These are phyloP conservation scores for Atractosteus spatula DNA, from an alignment of 2,113 vertebrate genomes.

Conservation along the genomic window DNA sequence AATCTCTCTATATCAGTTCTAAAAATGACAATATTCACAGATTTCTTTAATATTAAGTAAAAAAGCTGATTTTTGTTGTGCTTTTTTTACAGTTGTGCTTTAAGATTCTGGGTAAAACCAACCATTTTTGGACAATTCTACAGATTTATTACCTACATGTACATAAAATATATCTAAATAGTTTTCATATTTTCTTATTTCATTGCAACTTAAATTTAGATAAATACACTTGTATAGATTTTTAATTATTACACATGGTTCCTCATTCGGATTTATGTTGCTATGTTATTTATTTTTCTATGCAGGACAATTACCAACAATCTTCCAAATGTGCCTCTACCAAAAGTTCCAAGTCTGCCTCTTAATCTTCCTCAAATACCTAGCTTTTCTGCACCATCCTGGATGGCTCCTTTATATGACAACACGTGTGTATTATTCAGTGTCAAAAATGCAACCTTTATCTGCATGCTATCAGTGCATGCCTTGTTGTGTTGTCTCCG, in stretches of 20 bases:
- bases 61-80: too few species aligned
- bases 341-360: constrained; percentile 93
- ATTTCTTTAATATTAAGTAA: too few species aligned
- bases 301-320: constrained; percentile 95
- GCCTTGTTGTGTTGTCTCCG: not conserved
- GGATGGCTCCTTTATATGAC: constrained; percentile 92
- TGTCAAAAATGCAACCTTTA: constrained; percentile 46
- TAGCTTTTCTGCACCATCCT: constrained; percentile 87
- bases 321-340: constrained; percentile 92
- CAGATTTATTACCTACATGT: too few species aligned
- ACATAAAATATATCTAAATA: too few species aligned
- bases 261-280: not conserved
- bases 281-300: constrained; percentile 61
- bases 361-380: constrained; percentile 94
- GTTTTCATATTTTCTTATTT: too few species aligned
- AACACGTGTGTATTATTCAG: constrained; percentile 88
- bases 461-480: constrained; percentile 35
- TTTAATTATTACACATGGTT: not conserved
- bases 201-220: too few species aligned
- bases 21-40: too few species aligned
- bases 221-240: too few species aligned
- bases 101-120: too few species aligned
- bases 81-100: too few species aligned
- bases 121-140: too few species aligned
- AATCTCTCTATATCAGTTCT: too few species aligned